Conservation (phyloP, 2,113 vertebrate genomes). For the Columba janthina region DNA sequence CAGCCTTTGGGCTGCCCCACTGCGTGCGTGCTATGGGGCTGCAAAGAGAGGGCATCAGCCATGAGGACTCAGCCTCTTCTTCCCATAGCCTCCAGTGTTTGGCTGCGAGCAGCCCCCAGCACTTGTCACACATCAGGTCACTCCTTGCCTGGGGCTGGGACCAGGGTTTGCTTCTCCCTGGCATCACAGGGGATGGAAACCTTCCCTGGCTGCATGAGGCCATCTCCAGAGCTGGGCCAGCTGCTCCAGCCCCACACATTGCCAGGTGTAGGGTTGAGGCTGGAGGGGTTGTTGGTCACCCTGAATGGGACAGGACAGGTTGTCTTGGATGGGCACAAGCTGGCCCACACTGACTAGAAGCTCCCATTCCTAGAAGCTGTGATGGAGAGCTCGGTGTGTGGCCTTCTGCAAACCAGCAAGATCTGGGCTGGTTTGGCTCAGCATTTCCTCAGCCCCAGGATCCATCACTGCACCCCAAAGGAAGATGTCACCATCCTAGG, state of each 20-base stretch:
- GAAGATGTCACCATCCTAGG: too few relatives aligned
- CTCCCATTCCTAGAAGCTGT: background rate
- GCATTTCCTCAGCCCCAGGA: background rate
- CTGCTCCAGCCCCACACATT: background rate
- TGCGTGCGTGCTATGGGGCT: background rate
- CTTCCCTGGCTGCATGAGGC: background rate
- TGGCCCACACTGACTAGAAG: background rate
- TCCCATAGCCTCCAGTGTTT: too few relatives aligned
- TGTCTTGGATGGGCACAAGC: background rate
- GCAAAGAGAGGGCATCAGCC: background rate
- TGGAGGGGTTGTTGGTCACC: background rate
- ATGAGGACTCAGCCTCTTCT: background rate
- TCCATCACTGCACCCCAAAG: accelerated
- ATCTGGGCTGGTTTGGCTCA: background rate
- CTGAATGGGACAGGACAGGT: background rate
- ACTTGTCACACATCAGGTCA: background rate
- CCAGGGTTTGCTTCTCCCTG: background rate
- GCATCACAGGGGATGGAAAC: background rate
- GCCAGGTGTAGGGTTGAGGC: background rate
- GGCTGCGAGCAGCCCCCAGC: background rate
- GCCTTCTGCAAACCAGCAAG: background rate
- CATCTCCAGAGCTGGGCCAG: background rate
- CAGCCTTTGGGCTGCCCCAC: background rate
- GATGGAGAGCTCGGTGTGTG: background rate
- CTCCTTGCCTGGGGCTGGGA: background rate